Percentiles rank a stretch among this genome's conserved stretches.
phyloP scores from a whole-genome alignment of 2,888 invertebrate genomes.

The Ormia ochracea region DNA sequence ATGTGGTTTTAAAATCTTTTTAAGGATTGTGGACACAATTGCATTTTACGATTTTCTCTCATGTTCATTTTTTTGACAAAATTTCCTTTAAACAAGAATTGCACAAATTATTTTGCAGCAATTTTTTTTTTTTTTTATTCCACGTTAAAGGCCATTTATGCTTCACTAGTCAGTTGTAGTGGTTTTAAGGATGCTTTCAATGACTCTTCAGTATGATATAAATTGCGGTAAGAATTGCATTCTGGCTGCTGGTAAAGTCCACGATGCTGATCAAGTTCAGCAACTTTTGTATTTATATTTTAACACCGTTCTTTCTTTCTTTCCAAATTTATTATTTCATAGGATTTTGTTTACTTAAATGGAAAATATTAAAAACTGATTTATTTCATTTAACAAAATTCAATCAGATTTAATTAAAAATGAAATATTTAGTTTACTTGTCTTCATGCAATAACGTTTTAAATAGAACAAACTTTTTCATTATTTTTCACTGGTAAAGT shows the following conservation, averaged over 20 bases:
- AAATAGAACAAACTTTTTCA: too few relatives aligned
- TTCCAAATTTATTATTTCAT: not conserved
- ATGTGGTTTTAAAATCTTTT: conserved; percentile 20
- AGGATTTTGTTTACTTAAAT: not conserved
- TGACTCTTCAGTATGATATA: conserved; percentile 3
- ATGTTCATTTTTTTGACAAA: not conserved
- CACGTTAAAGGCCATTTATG: conserved; percentile 35
- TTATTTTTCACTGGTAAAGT: too few relatives aligned
- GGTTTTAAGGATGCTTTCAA: conserved; percentile 4
- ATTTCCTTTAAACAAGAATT: not conserved
- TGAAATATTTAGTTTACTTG: not conserved
- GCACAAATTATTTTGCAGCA: conserved; percentile 5
- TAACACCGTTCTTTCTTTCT: conserved; percentile 1
- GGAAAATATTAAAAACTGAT: not conserved
- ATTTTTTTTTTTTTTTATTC: not conserved
- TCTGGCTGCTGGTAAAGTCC: not conserved
- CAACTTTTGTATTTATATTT: conserved; percentile 13
- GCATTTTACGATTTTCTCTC: not conserved
- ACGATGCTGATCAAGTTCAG: conserved; percentile 17
- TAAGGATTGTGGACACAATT: not conserved
- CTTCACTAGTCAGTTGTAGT: conserved; percentile 44
- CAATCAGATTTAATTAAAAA: not conserved
- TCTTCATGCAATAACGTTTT: too few relatives aligned
- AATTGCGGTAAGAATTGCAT: not conserved
- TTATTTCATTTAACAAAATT: not conserved